Percentiles rank a stretch among this genome's conserved stretches.
Evolutionary conservation across 1,140 invertebrate genomes (phyloP).

Genomic region (Limonius californicus): DNA sequence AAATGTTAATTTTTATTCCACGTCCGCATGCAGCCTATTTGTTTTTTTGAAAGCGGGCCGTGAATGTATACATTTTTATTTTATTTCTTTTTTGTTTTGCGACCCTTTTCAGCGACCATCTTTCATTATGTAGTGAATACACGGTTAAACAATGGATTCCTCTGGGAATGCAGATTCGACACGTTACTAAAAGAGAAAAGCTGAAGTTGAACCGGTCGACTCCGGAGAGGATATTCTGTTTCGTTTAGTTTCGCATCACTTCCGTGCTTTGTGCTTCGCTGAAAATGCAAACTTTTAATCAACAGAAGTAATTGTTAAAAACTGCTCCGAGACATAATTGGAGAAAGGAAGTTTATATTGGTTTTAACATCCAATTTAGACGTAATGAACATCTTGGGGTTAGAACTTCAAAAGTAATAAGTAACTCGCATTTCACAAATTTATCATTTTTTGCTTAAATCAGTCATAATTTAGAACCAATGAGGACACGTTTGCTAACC

Average conservation of each 20-base stretch:
- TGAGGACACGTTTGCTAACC: too few species aligned
- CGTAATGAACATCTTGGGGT: too few species aligned
- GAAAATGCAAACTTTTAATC: not conserved
- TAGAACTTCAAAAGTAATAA: too few species aligned
- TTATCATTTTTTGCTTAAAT: too few species aligned
- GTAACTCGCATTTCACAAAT: too few species aligned
- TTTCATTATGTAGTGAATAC: slow-evolving; percentile 31
- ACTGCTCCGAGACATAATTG: not conserved
- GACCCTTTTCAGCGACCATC: slow-evolving; percentile 26
- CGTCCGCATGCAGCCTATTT: slow-evolving; percentile 32
- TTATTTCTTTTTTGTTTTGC: slow-evolving; percentile 24
- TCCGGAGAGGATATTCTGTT: not conserved
- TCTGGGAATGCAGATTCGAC: slow-evolving; percentile 23
- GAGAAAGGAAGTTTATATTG: not conserved
- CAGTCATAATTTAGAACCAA: too few species aligned
- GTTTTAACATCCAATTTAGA: not conserved
- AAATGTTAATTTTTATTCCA: slow-evolving; percentile 35
- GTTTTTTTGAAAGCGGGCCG: slow-evolving; percentile 19
- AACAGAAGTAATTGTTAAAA: not conserved
- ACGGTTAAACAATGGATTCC: slow-evolving; percentile 29
- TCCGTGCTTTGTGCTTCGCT: not conserved
- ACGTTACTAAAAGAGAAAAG: slow-evolving; percentile 19
- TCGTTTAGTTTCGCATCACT: not conserved
- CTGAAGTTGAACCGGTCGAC: slow-evolving; percentile 3
- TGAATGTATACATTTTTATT: slow-evolving; percentile 21